A percentile compares a stretch with the other conserved stretches of the same genome.
Conservation (phyloP, 2,113 vertebrate genomes). For the Galbula dea region DNA sequence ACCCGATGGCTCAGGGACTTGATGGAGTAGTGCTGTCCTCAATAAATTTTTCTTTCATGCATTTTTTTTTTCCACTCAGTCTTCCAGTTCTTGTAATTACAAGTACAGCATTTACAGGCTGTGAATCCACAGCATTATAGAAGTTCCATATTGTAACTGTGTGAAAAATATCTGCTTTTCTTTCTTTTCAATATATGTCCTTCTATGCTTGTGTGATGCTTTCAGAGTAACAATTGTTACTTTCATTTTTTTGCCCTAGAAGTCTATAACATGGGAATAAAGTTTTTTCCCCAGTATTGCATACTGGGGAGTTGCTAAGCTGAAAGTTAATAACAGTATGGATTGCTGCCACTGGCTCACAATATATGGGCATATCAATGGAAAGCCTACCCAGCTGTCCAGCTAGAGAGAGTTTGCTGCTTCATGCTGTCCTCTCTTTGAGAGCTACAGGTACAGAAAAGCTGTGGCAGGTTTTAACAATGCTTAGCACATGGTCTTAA, state of each 20-base stretch:
- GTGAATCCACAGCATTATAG: background rate
- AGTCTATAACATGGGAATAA: background rate
- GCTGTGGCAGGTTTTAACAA: background rate
- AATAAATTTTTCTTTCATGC: background rate
- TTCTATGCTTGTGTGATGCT: background rate
- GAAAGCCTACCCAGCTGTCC: background rate
- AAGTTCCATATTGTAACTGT: background rate
- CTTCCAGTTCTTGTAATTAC: background rate
- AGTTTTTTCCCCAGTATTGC: background rate
- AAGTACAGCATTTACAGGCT: too few relatives aligned
- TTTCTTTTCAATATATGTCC: background rate
- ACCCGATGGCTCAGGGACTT: background rate
- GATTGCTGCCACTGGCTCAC: background rate
- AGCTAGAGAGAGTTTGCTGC: background rate
- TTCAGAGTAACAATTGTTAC: background rate
- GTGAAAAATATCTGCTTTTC: background rate
- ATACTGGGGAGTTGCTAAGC: background rate
- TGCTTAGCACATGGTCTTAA: background rate
- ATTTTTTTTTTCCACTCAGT: background rate
- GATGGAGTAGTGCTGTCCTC: background rate
- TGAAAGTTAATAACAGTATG: background rate
- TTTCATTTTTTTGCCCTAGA: accelerated
- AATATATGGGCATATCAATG: background rate
- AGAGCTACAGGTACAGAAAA: background rate
- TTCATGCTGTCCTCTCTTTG: background rate